Percentiles rank a stretch among this genome's conserved stretches.
Conservation (phyloP, 1,140 invertebrate genomes). For the Micrasema longulum region DNA sequence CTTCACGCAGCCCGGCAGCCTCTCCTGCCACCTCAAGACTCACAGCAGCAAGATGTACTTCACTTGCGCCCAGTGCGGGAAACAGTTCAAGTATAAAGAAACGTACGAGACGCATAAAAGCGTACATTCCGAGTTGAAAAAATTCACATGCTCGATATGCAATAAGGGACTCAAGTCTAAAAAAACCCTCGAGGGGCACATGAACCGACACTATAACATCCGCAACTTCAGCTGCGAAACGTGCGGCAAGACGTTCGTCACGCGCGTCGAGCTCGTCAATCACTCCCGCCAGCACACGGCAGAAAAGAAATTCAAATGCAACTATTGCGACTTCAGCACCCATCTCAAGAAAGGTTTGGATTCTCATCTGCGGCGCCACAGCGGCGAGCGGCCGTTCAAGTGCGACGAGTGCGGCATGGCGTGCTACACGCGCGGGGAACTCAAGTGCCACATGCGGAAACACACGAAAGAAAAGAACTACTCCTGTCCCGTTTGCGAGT, state of each 20-base stretch:
- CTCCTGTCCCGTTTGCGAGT: conserved; percentile 67
- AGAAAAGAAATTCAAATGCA: conserved; percentile 57
- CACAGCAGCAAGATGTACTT: conserved; percentile 66
- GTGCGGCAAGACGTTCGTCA: conserved; percentile 65
- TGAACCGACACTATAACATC: conserved; percentile 64
- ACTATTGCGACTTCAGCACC: conserved; percentile 64
- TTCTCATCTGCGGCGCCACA: conserved; percentile 64
- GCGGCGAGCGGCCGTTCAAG: conserved; percentile 62
- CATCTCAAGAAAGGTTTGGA: conserved; percentile 65
- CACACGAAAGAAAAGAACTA: conserved; percentile 71
- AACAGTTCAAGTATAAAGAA: conserved; percentile 70
- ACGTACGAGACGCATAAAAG: conserved; percentile 62
- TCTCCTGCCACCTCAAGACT: conserved; percentile 65
- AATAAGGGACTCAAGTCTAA: conserved; percentile 61
- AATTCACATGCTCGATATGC: conserved; percentile 60
- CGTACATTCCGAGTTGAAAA: conserved; percentile 62
- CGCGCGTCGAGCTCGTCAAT: conserved; percentile 61
- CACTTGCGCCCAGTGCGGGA: conserved; percentile 72
- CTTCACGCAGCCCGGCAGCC: conserved; percentile 69
- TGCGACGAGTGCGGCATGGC: conserved; percentile 62
- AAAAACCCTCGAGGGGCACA: conserved; percentile 60
- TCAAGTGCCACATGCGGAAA: conserved; percentile 64
- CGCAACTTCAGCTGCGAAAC: conserved; percentile 65
- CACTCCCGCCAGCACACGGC: conserved; percentile 62
- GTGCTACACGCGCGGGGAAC: conserved; percentile 59